Base-by-base conservation (phyloP, 2,113 vertebrate genomes). In the Thunnus maccoyii region DNA sequence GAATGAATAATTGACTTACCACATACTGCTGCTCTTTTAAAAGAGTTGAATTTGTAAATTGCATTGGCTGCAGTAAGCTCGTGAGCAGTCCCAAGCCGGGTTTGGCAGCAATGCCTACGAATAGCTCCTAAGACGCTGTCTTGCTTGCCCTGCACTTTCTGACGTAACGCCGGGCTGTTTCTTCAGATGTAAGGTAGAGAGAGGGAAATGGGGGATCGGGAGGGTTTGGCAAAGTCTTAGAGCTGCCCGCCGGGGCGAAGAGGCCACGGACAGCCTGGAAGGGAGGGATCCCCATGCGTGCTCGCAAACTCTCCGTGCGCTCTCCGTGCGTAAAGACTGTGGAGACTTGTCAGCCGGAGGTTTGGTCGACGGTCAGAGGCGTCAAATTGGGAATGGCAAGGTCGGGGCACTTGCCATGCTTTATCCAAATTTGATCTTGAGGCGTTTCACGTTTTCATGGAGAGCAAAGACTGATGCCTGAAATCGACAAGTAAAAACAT, bases 111-210 rank as follows among this genome's bases (percentile, higher is more conserved):
- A 74, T 93, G 93, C 89, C 92, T 90, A 82, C 89, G 91, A 93
- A 94, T 92, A 92, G 93, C 93, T 94, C 89, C 91, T 91, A 81
- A 85, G 91, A 90, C 82, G 86, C 89, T 82, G 89, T 92, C 89
- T 93, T 94, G 94, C 94, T 93, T 91, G 94, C 89, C 87, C 87
- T 93, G 94, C 94, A 94, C 86, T 93, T 94, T 94, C 92, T 96
- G 95, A 96, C 94, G 95, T 94, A 95, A 94, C 92, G 83, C 76
- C 86, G 84, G 83, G 56, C 90, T 76, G 79, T 92, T 91, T 94
- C 90, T 94, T 92, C 91, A 77, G 84, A 62, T 82, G 87, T 90
- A 93, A 92, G 91, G 91, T 94, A 78, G 88, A 90, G 91, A 87
- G 93, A 87, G 90, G 80, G 84, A 69, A 82, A 62, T 16, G 65